Base-by-base conservation (phyloP, 2,888 invertebrate genomes). In the Latrodectus hesperus region DNA sequence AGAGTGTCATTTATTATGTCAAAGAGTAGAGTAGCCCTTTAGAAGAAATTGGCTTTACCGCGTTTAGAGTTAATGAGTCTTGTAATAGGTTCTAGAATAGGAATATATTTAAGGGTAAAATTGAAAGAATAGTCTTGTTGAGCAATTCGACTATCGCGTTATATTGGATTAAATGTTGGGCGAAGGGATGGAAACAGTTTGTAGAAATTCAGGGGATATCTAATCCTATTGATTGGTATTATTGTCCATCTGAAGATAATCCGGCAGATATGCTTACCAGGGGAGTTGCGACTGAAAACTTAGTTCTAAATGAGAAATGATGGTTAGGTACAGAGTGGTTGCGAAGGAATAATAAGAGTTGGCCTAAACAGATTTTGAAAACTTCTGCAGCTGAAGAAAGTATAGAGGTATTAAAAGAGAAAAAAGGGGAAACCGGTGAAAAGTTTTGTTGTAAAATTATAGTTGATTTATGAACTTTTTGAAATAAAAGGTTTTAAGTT, bases 221-320 rank as follows among this genome's bases (percentile, higher is more conserved):
- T 10, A 70, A 14, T 14, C 70, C 70, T 11, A 70, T 3, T 38
- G 70, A 38, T 70, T 70, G 70, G 9, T 11, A 26, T 49, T 70
- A 38, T 70, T 70, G 70, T 38, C 49, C 70, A 16, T 70, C 49
- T 17, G 70, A 11, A 70, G 12, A 70, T 70, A 70, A 38, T 49
- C 70, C 67, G 11, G 49, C 70, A 38, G 70, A 70, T 70, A 38
- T 70, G 49, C 0, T 38, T 9, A 70, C 26, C 12, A 70, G 49
- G 14, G 9, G 70, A 49, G 49, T 70, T 12, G 14, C 49, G 11
- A 6, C 12, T 70, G 70, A 70, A 14, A 70, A 38, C 22, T 1
- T 1, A 22, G 1, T 22, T 22, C 22, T 12, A 9, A 38, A 16
- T 5, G 49, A 26, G 12, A 14, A 38, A 2, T 26, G 0, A 12